These are phyloP conservation scores for Eurystomus glaucurus DNA, from an alignment of 2,797 vertebrate species.

Conservation along the genomic window DNA sequence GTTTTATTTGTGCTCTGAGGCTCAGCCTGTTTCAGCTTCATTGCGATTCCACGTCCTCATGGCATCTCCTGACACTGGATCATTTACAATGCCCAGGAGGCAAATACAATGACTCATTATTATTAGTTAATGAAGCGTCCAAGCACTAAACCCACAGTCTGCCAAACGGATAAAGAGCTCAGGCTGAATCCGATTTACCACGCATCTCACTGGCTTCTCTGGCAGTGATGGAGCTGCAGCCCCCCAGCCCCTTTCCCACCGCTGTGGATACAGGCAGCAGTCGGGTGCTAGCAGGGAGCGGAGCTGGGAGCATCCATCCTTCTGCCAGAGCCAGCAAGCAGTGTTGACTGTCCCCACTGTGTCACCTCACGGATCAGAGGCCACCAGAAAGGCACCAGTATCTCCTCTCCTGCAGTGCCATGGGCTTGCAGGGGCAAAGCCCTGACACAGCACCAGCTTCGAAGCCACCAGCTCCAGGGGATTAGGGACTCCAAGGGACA, in stretches of 20 bases:
- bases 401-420: neutral
- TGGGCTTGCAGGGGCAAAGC: neutral
- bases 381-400: neutral
- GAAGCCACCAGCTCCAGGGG: neutral
- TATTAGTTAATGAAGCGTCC: conserved; percentile 84
- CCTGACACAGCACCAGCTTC: neutral
- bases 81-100: conserved; percentile 80
- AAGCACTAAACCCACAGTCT: conserved; percentile 77
- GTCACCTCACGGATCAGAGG: neutral
- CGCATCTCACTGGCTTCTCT: neutral
- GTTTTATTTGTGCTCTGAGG: neutral
- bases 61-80: conserved; percentile 76
- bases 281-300: neutral
- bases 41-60: conserved; percentile 69
- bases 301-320: neutral
- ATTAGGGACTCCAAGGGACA: fast-evolving
- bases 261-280: fast-evolving
- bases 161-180: conserved; percentile 53
- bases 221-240: neutral
- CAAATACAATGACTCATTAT: conserved; percentile 82
- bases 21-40: conserved; percentile 42
- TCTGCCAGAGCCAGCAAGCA: fast-evolving
- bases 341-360: neutral
- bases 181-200: conserved; percentile 30
- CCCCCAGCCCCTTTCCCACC: fast-evolving